These are phyloP conservation scores for Catharus bicknelli DNA, from an alignment of 2,113 vertebrate species.

Conservation along the genomic window DNA sequence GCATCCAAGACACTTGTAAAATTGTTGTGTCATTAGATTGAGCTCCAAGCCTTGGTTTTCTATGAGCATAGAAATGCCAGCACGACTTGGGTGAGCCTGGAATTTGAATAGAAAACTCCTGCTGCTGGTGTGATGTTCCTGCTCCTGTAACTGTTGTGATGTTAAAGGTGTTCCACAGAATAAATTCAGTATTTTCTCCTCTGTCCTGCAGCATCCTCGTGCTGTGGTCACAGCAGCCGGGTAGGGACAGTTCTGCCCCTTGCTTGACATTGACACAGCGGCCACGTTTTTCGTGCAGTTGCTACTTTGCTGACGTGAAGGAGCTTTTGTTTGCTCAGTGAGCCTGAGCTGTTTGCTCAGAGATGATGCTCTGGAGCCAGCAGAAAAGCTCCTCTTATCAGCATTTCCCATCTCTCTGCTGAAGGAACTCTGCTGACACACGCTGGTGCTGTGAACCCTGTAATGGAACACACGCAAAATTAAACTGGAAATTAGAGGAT, in stretches of 20 bases:
- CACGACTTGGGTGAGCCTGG: neutral
- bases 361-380: neutral
- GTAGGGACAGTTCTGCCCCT: neutral
- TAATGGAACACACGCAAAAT: neutral
- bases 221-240: neutral
- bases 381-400: conserved; percentile 19
- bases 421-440: neutral
- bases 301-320: neutral
- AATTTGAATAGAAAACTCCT: neutral
- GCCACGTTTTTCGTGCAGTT: accelerated
- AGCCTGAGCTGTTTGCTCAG: neutral
- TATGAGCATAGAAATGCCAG: accelerated
- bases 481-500: neutral
- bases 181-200: neutral
- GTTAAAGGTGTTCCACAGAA: neutral
- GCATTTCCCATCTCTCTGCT: neutral
- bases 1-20: neutral
- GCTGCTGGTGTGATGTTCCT: neutral
- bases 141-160: neutral
- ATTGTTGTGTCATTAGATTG: neutral
- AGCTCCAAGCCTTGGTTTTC: neutral
- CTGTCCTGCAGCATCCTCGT: neutral
- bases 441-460: neutral
- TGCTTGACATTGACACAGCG: accelerated
- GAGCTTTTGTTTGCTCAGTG: neutral